Evolutionary conservation across 2,113 vertebrate species (phyloP).

Genomic region (Bubo scandiacus): DNA sequence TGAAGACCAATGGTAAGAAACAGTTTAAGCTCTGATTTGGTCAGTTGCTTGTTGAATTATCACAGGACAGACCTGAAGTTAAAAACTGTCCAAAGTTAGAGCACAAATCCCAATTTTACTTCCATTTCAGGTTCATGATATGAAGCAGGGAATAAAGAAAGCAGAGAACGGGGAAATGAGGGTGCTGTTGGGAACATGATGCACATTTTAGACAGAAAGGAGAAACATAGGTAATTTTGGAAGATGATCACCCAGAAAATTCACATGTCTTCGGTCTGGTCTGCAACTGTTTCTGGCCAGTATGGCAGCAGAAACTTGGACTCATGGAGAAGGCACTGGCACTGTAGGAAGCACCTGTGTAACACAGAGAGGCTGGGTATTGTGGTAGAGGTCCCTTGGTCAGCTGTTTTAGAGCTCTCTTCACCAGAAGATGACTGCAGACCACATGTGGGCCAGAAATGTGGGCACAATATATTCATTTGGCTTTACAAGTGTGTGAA

Average conservation of each 20-base stretch:
- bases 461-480: not conserved
- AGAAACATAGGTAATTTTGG: not conserved
- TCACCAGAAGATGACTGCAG: not conserved
- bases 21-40: not conserved
- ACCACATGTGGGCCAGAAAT: not conserved
- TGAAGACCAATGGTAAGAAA: not conserved
- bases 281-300: not conserved
- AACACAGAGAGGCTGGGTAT: not conserved
- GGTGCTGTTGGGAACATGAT: not conserved
- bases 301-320: not conserved
- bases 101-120: not conserved
- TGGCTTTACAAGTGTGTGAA: not conserved
- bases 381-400: not conserved
- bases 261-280: not conserved
- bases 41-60: not conserved
- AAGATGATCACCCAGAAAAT: not conserved
- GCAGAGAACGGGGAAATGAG: not conserved
- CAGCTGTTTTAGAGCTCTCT: not conserved
- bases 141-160: not conserved
- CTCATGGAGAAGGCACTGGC: not conserved
- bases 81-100: not conserved
- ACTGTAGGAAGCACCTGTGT: not conserved
- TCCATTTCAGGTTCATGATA: not conserved
- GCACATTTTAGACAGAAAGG: not conserved
- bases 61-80: not conserved